A percentile compares a stretch with the other conserved stretches of the same genome.
phyloP scores from a whole-genome alignment of 2,113 vertebrate genomes.

The Menura novaehollandiae region DNA sequence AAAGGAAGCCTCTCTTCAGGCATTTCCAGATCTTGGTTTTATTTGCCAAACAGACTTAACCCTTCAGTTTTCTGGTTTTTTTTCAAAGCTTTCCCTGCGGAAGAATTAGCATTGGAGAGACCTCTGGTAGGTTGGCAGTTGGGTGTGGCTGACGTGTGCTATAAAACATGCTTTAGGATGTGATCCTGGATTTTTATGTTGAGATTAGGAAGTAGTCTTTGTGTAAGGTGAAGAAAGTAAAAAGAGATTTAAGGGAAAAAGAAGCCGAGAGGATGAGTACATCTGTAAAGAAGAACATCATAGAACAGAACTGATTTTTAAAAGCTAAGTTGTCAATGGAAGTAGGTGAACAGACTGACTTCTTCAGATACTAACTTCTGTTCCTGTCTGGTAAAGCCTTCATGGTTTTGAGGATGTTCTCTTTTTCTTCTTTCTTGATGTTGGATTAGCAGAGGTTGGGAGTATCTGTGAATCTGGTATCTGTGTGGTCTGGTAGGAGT shows the following conservation, averaged over 20 bases:
- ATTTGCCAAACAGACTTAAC: background rate
- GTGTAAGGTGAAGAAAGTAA: background rate
- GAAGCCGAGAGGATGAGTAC: background rate
- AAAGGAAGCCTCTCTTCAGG: no score
- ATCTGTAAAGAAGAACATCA: background rate
- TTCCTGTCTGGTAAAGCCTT: background rate
- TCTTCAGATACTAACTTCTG: background rate
- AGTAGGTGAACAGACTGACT: background rate
- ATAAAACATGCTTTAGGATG: background rate
- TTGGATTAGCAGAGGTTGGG: background rate
- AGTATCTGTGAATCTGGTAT: background rate
- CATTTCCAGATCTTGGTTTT: background rate
- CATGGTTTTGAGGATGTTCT: background rate
- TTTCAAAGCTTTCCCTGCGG: background rate
- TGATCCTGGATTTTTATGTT: background rate
- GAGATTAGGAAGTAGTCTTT: background rate
- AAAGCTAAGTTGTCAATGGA: background rate
- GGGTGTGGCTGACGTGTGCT: background rate
- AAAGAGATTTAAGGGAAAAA: background rate
- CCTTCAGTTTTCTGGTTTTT: no score
- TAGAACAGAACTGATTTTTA: background rate
- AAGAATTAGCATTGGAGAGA: background rate
- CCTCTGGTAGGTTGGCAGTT: background rate
- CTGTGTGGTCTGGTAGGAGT: background rate
- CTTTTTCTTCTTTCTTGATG: rapidly evolving